A percentile compares a stretch with the other conserved stretches of the same genome.
phyloP scores from a whole-genome alignment of 2,888 invertebrate species.

The Apodemia zela region DNA sequence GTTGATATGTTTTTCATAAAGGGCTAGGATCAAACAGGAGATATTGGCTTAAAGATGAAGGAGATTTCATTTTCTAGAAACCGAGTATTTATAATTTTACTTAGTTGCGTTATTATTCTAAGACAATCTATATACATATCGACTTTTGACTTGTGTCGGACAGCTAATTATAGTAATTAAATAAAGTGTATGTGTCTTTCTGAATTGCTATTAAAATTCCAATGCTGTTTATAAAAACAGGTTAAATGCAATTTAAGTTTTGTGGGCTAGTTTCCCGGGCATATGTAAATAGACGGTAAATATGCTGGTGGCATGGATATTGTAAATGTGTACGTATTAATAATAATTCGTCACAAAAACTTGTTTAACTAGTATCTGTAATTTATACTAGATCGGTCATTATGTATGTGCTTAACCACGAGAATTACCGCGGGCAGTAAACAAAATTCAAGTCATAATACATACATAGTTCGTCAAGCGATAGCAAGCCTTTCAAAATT shows the following conservation, averaged over 20 bases:
- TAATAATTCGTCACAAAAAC: conserved; percentile 28
- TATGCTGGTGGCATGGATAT: not conserved
- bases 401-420: not conserved
- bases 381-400: conserved; percentile 13
- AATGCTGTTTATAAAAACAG: too few species aligned
- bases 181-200: too few species aligned
- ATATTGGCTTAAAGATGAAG: too few species aligned
- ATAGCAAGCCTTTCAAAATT: not conserved
- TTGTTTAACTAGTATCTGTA: conserved; percentile 10
- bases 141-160: too few species aligned
- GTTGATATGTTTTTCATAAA: too few species aligned
- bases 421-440: not conserved
- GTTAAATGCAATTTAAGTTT: not conserved
- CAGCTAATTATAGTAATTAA: too few species aligned
- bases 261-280: not conserved
- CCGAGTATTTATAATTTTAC: too few species aligned
- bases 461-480: not conserved
- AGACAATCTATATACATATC: too few species aligned
- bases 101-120: too few species aligned
- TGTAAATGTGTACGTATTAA: conserved; percentile 23
- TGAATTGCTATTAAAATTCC: too few species aligned
- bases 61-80: too few species aligned
- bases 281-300: not conserved
- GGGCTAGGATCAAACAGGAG: too few species aligned
- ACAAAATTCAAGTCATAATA: not conserved